Percentiles rank a stretch among this genome's conserved stretches.
Evolutionary conservation across 2,113 vertebrate genomes (phyloP).

Genomic region (Donacobius atricapilla): DNA sequence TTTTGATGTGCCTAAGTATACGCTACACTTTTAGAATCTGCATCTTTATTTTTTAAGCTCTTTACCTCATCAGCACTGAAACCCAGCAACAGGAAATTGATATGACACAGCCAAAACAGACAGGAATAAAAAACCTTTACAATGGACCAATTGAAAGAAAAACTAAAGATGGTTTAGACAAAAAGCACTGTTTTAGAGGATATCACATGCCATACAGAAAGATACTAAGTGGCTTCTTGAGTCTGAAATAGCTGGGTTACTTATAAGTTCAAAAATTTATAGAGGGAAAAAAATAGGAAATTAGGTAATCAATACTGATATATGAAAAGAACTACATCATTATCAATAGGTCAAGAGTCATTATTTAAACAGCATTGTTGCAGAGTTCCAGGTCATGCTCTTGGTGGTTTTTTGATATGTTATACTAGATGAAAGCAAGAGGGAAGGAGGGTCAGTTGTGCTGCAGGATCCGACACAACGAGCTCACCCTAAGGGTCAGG

Average conservation of each 20-base stretch:
- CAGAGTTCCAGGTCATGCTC: neutral
- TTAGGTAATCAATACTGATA: neutral
- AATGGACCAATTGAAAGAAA: neutral
- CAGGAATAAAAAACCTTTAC: neutral
- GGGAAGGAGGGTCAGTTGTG: neutral
- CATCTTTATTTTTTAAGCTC: neutral
- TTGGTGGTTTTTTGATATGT: neutral
- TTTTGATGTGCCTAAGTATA: neutral
- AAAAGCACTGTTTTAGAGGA: neutral
- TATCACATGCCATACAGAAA: neutral
- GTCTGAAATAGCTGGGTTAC: neutral
- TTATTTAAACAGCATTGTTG: neutral
- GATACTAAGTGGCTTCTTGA: neutral
- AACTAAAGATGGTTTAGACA: neutral
- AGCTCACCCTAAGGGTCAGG: neutral
- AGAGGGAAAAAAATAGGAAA: neutral
- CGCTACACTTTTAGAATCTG: neutral
- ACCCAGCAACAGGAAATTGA: neutral
- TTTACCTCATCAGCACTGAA: neutral
- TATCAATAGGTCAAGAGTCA: neutral
- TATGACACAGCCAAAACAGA: neutral
- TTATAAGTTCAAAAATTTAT: neutral
- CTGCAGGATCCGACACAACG: fast-evolving
- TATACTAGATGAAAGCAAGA: neutral
- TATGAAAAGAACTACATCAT: neutral